Base-by-base conservation (phyloP, 2,113 vertebrate genomes). In the Vombatus ursinus region DNA sequence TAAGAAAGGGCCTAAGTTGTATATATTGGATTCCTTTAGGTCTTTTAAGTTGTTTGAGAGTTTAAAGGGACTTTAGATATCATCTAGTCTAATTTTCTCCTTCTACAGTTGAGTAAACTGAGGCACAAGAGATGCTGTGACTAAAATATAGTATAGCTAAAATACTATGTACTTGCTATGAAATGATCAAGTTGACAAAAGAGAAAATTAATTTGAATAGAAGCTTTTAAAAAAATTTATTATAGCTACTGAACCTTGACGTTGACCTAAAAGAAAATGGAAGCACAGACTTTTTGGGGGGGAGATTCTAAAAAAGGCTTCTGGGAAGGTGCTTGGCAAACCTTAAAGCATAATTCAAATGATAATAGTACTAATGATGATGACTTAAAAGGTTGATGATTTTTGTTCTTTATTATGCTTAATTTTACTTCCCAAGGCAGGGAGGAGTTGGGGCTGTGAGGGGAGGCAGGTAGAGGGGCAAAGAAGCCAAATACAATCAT, bases 1-100 rank as follows among this genome's bases (percentile, higher is more conserved):
- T 90, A 50, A 94, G 84, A 84, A 84, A 84, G 7, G 68, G 68
- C n/a, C 16, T 84, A 84, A 44, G 68, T 44, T 77, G 14, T n/a
- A n/a, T 77, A 77, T 77, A 48, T 96, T 77, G 93, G 91, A 92
- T 91, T 97, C 90, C 94, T 92, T 96, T 50, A 95, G 37, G 52
- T 96, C 22, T 90, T 50, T 84, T 44, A 90, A 97, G 57, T 95
- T 37, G 1, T 94, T 48, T 92, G 23, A 92, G 49, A 92, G 51
- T 95, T 96, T 92, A 12, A 84, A 84, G 6, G 68, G 37, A 44
- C 68, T 84, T 84, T 8, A 44, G 68, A 84, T 84, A 84, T n/a
- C 5, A n/a, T 44, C 12, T 77, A n/a, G 14, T 77, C 68, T 44
- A 84, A 84, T 84, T 68, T 31, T 22, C n/a, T 84, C 16, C 44